Percentiles rank a stretch among this genome's conserved stretches.
Conservation (phyloP, 2,113 vertebrate species). For the Podilymbus podiceps region DNA sequence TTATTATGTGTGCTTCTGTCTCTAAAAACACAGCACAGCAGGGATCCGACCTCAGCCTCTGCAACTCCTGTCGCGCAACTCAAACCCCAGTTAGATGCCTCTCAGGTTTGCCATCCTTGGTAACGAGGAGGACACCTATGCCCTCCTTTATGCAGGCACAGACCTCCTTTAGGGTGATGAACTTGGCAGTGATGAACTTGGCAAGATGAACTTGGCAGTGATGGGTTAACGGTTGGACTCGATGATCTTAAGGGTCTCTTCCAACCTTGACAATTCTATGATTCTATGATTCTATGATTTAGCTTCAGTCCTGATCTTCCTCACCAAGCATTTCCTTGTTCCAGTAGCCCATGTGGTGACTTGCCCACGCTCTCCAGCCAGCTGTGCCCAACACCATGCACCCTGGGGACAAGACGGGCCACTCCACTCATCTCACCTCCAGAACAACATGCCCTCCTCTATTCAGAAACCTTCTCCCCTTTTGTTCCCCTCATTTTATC, state of each 20-base stretch:
- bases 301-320: not conserved
- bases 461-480: not conserved
- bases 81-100: not conserved
- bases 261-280: too few species aligned
- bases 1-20: not conserved
- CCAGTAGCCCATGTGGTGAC: accelerated
- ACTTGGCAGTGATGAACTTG: too few species aligned
- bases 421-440: not conserved
- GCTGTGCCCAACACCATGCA: too few species aligned
- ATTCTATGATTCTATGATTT: too few species aligned
- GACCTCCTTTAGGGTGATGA: not conserved
- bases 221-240: too few species aligned
- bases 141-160: not conserved
- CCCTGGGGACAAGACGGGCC: accelerated
- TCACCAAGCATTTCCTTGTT: not conserved
- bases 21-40: not conserved
- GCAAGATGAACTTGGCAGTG: too few species aligned
- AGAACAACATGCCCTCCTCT: not conserved
- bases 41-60: not conserved
- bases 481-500: not conserved
- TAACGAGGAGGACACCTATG: not conserved
- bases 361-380: not conserved
- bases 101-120: not conserved
- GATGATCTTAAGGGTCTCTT: too few species aligned
- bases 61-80: not conserved